A percentile compares a stretch with the other conserved stretches of the same genome.
These are phyloP conservation scores for Chloebia gouldiae DNA, from an alignment of 2,113 vertebrate species.

Conservation along the genomic window DNA sequence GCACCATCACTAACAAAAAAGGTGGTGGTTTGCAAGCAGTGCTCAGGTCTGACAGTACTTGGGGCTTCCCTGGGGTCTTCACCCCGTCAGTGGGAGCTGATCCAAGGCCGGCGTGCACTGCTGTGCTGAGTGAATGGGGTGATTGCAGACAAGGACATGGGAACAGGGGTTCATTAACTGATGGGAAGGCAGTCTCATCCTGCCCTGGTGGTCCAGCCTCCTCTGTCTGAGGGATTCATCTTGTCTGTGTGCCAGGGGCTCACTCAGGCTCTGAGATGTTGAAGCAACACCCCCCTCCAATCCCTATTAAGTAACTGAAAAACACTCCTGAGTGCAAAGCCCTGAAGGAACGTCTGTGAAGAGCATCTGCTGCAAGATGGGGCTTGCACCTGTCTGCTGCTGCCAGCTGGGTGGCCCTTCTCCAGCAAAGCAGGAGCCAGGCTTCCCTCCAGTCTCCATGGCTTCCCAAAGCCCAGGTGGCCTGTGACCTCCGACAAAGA, in stretches of 20 bases:
- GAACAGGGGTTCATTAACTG: neutral
- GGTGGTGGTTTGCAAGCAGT: neutral
- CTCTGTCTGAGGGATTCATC: neutral
- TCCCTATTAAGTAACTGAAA: neutral
- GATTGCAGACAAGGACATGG: rapidly evolving
- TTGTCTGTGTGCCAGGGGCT: neutral
- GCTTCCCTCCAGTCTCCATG: neutral
- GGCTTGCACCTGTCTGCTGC: neutral
- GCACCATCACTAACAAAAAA: neutral
- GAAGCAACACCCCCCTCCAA: neutral
- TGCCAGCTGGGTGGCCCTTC: neutral
- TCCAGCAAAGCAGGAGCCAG: neutral
- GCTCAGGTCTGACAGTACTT: rapidly evolving
- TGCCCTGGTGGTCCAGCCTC: neutral
- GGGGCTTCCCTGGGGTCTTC: neutral
- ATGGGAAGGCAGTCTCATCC: rapidly evolving
- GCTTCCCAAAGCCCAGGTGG: neutral
- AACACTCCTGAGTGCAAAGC: neutral
- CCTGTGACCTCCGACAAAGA: neutral
- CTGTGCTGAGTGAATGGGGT: neutral
- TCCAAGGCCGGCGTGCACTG: rapidly evolving
- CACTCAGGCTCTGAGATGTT: neutral
- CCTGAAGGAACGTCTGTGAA: neutral
- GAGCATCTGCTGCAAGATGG: neutral
- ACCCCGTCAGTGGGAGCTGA: rapidly evolving